A percentile compares a stretch with the other conserved stretches of the same genome.
phyloP scores from a whole-genome alignment of 2,888 invertebrate species.

The Lathronympha strigana region DNA sequence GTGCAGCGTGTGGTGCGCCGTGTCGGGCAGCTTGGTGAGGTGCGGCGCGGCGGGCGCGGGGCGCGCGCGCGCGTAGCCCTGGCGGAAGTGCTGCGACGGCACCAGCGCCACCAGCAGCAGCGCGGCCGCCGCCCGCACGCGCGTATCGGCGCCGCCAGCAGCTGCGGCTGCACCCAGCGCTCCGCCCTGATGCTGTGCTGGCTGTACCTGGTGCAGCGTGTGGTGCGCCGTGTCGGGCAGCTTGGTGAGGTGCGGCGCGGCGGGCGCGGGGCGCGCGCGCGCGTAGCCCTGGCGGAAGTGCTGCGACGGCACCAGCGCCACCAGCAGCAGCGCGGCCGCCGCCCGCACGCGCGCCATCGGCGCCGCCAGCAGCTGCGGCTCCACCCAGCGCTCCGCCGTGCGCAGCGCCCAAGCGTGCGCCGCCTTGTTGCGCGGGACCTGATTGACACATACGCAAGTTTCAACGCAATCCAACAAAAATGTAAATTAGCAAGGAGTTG shows the following conservation, averaged over 20 bases:
- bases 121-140: neutral
- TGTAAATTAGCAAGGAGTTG: no score
- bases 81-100: neutral
- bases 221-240: constrained; percentile 80
- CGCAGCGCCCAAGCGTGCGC: constrained; percentile 97
- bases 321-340: constrained; percentile 95
- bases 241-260: constrained; percentile 65
- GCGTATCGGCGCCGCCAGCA: neutral
- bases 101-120: neutral
- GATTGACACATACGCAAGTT: constrained; percentile 38
- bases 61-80: constrained; percentile 86
- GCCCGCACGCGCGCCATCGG: constrained; percentile 92
- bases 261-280: constrained; percentile 81
- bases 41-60: constrained; percentile 75
- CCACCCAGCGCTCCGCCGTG: constrained; percentile 96
- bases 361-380: constrained; percentile 93
- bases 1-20: constrained; percentile 64
- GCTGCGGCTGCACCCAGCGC: neutral
- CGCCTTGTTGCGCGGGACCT: constrained; percentile 92
- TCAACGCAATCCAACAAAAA: no score
- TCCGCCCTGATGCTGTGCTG: no score
- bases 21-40: constrained; percentile 69
- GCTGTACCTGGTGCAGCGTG: constrained; percentile 79
- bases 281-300: constrained; percentile 95
- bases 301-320: constrained; percentile 95